Evolutionary conservation across 2,113 vertebrate species (phyloP).

Genomic region (Mesoclemmys tuberculata): DNA sequence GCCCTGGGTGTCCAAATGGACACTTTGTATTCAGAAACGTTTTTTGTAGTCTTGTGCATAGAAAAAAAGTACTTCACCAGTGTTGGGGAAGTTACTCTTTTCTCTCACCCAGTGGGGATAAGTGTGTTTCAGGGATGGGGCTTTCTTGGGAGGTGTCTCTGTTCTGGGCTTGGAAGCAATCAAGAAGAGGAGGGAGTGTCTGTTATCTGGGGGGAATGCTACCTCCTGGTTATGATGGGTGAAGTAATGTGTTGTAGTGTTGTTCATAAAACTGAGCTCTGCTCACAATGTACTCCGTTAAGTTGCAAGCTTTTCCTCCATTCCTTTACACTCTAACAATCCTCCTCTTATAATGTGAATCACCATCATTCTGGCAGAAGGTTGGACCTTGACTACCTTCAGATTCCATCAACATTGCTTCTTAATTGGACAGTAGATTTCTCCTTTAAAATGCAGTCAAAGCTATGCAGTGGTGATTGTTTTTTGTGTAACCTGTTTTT

Average conservation of each 20-base stretch:
- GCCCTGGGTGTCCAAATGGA: neutral
- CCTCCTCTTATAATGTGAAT: neutral
- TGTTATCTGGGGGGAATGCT: neutral
- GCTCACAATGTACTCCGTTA: neutral
- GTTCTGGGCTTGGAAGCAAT: neutral
- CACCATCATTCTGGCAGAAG: neutral
- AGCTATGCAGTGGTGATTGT: accelerated
- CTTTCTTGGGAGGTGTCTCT: accelerated
- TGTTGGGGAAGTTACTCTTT: neutral
- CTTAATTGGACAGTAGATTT: accelerated
- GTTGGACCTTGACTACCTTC: neutral
- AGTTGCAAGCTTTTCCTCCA: neutral
- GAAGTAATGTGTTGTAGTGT: neutral
- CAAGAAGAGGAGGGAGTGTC: neutral
- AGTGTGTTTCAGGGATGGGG: neutral
- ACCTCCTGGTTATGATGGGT: neutral
- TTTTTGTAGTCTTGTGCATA: accelerated
- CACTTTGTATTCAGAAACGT: neutral
- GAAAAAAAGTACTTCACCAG: neutral
- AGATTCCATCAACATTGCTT: accelerated
- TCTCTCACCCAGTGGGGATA: neutral
- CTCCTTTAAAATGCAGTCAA: accelerated
- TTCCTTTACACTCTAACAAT: neutral
- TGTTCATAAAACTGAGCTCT: neutral
- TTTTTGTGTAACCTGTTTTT: neutral